Evolutionary conservation across 2,113 vertebrate genomes (phyloP).

Genomic region (Speoplatyrhinus poulsoni): DNA sequence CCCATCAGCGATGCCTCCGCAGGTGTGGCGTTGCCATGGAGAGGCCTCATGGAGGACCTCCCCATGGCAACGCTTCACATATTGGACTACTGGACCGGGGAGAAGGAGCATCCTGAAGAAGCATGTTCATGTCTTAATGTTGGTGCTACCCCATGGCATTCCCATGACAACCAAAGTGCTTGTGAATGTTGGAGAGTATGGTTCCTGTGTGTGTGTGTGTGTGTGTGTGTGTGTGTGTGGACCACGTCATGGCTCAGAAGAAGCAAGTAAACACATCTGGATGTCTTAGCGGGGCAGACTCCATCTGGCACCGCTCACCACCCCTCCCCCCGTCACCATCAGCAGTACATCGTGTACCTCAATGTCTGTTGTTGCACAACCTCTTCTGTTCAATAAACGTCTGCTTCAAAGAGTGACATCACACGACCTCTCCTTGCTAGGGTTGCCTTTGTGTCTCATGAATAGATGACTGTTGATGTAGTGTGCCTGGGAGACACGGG

Average conservation of each 20-base stretch:
- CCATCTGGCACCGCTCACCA: constrained; percentile 33
- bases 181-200: constrained; percentile 58
- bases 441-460: no score
- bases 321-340: constrained; percentile 67
- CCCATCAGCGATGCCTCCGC: constrained; percentile 84
- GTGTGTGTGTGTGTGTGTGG: constrained; percentile 32
- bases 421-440: no score
- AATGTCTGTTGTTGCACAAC: constrained; percentile 92
- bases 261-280: constrained; percentile 37
- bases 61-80: constrained; percentile 68
- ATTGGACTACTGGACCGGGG: constrained; percentile 76
- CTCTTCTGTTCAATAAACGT: constrained; percentile 83
- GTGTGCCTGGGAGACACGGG: no score
- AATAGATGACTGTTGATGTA: no score
- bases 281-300: constrained; percentile 58
- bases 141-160: constrained; percentile 64
- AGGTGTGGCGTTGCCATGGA: constrained; percentile 72
- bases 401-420: constrained; percentile 86
- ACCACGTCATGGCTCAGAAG: constrained; percentile 1
- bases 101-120: constrained; percentile 20
- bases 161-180: constrained; percentile 61
- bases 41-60: constrained; percentile 17
- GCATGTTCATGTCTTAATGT: constrained; percentile 44
- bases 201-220: constrained; percentile 45
- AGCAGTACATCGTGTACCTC: constrained; percentile 90